Percentiles rank a stretch among this genome's conserved stretches.
These are phyloP conservation scores for Nicator chloris DNA, from an alignment of 2,113 vertebrate genomes.

Conservation along the genomic window DNA sequence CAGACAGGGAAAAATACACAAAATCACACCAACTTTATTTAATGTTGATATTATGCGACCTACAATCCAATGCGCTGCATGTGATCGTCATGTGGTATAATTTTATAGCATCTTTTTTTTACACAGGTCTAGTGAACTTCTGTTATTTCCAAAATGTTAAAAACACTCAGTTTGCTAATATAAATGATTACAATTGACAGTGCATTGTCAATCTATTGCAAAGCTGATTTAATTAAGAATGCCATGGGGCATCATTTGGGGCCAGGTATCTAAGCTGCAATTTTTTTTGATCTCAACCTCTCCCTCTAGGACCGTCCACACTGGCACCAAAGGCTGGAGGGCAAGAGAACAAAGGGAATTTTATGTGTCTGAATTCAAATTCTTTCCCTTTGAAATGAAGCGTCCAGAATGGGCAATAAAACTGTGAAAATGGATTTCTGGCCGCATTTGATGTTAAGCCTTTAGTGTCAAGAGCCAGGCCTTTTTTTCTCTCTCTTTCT, in stretches of 20 bases:
- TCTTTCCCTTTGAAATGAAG: conserved; percentile 89
- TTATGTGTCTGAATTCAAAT: conserved; percentile 85
- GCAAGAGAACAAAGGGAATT: conserved; percentile 91
- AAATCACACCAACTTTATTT: conserved; percentile 5
- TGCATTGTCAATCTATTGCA: conserved; percentile 79
- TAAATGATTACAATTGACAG: conserved; percentile 95
- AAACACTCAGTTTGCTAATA: conserved; percentile 79
- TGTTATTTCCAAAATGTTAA: conserved; percentile 67
- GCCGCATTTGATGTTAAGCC: conserved; percentile 97
- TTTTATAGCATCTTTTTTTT: background rate
- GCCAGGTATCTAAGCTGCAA: conserved; percentile 82
- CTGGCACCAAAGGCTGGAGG: conserved; percentile 91
- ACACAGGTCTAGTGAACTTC: conserved; percentile 9
- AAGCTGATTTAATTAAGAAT: conserved; percentile 88
- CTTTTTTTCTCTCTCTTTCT: conserved; percentile 63
- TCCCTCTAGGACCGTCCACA: conserved; percentile 86
- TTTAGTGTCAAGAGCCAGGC: conserved; percentile 87
- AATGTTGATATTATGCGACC: conserved; percentile 6
- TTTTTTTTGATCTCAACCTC: conserved; percentile 83
- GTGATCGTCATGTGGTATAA: conserved; percentile 15
- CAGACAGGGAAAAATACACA: background rate
- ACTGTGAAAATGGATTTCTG: conserved; percentile 94
- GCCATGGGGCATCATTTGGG: conserved; percentile 91
- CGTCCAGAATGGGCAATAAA: conserved; percentile 88
- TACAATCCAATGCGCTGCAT: background rate